Base-by-base conservation (phyloP, 2,113 vertebrate species). In the Deroptyus accipitrinus region DNA sequence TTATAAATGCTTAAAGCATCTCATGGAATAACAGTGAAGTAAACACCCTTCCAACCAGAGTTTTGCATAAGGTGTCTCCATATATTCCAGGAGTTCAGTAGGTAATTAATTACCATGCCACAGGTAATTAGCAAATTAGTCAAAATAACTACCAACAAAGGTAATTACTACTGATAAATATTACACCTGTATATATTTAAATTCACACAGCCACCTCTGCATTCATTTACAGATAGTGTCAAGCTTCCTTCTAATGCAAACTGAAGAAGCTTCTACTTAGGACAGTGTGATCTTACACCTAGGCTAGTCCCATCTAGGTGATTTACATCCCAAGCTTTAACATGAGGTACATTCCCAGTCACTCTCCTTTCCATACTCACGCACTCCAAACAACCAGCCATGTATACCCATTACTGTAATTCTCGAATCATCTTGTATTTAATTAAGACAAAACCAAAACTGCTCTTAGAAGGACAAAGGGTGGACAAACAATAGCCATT, bases 121-220 rank as follows among this genome's bases (percentile, higher is more conserved):
- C 13, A 48, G 23, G 20, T 79, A 83, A 94, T 86, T 75, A 93
- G 33, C 37, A 93, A 79, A 83, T 72, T 63, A 89, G 62, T 80
- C 86, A 79, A 72, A 95, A 93, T 76, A 91, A 89, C 70, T 30
- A 80, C 51, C 55, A 72, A 86, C 72, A 37, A 93, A 94, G 31
- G 75, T 82, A 91, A 88, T 91, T 93, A 88, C 55, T 57, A 31
- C n/a, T 86, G 91, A 83, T 91, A 92, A 90, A 46, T 86, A 80
- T 91, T 48, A 89, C 73, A 75, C 49, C 61, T 41, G 4, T 86
- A 52, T 86, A 72, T 70, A 75, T 75, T 91, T 75, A 31, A 70
- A 88, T 83, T 83, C 72, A 48, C 35, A 62, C 57, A 82, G 25
- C 37, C 37, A 88, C 30, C 37, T 62, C 64, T 77, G 15, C 72